A percentile compares a stretch with the other conserved stretches of the same genome.
These are phyloP conservation scores for Drosophila tanythrix DNA, from an alignment of 2,888 invertebrate species.

Conservation along the genomic window DNA sequence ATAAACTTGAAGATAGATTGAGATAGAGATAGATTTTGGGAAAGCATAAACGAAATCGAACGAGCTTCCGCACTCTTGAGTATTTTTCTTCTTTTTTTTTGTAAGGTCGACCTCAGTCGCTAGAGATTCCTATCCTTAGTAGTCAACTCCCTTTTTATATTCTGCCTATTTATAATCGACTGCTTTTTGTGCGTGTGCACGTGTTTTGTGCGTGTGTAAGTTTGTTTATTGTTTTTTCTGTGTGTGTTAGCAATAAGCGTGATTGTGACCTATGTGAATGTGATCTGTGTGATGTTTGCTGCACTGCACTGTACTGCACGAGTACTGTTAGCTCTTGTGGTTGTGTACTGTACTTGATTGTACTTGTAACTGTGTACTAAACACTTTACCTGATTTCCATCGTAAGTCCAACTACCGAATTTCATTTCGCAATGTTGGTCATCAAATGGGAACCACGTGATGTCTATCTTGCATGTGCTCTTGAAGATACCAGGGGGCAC, in stretches of 20 bases:
- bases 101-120: constrained; percentile 19
- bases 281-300: constrained; percentile 26
- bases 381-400: constrained; percentile 94
- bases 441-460: constrained; percentile 99
- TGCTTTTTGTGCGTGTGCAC: constrained; percentile 42
- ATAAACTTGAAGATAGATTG: constrained; percentile 53
- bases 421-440: constrained; percentile 99
- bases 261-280: constrained; percentile 31
- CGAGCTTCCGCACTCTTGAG: constrained; percentile 16
- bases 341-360: constrained; percentile 28
- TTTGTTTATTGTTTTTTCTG: constrained; percentile 7
- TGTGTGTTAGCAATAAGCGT: constrained; percentile 57
- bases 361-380: constrained; percentile 56
- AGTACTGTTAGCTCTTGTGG: constrained; percentile 40
- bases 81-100: background rate
- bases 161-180: constrained; percentile 13
- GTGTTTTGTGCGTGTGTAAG: constrained; percentile 37
- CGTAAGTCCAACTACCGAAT: constrained; percentile 99
- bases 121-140: background rate
- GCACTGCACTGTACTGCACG: constrained; percentile 42
- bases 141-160: constrained; percentile 22
- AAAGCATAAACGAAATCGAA: constrained; percentile 61
- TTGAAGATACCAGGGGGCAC: constrained; percentile 99
- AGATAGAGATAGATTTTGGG: constrained; percentile 35
- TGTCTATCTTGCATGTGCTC: constrained; percentile 99